Evolutionary conservation across 2,888 invertebrate genomes (phyloP).

Genomic region (Caenorhabditis sp.): DNA sequence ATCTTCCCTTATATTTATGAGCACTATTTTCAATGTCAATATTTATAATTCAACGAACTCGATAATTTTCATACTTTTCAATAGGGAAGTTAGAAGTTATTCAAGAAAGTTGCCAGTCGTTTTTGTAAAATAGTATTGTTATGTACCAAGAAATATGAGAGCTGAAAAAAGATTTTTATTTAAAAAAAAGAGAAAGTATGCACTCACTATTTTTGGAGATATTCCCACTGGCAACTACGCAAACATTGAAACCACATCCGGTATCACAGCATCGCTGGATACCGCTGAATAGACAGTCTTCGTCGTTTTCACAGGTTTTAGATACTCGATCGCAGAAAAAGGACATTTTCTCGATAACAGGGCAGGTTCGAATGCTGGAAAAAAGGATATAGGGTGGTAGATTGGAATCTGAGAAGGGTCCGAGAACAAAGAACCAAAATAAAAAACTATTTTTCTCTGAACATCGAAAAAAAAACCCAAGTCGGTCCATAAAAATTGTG

Average conservation of each 20-base stretch:
- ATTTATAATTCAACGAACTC: neutral
- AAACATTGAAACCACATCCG: neutral
- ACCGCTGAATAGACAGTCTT: neutral
- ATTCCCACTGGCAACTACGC: neutral
- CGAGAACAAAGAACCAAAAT: too few relatives aligned
- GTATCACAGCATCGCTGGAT: neutral
- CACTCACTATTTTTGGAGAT: neutral
- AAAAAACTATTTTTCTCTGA: too few relatives aligned
- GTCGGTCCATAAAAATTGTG: too few relatives aligned
- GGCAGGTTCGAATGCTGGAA: neutral
- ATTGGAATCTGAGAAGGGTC: too few relatives aligned
- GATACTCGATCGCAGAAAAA: neutral
- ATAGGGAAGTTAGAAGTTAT: neutral
- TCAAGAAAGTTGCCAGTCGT: neutral
- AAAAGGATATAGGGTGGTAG: too few relatives aligned
- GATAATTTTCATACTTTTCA: neutral
- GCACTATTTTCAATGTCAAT: neutral
- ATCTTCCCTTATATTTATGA: neutral
- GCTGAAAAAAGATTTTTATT: too few relatives aligned
- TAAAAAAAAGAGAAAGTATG: too few relatives aligned
- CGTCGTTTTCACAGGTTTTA: neutral
- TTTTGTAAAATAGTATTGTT: too few relatives aligned
- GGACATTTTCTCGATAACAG: neutral
- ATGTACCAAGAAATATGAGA: too few relatives aligned
- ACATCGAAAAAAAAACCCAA: neutral